phyloP scores from a whole-genome alignment of 2,888 invertebrate genomes.

The Rhagonycha lutea region DNA sequence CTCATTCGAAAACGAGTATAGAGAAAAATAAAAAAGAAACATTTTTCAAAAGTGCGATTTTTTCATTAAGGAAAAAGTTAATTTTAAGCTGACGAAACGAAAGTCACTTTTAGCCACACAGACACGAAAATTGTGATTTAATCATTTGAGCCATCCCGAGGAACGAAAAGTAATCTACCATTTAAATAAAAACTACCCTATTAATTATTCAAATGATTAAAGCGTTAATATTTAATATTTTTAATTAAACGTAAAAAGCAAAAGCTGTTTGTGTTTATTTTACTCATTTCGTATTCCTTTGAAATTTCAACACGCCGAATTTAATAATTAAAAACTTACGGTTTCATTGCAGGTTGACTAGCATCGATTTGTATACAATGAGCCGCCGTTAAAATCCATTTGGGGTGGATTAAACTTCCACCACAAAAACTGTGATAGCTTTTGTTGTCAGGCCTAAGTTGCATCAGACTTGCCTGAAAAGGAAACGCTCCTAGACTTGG shows the following conservation, averaged over 20 bases:
- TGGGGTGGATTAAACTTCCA: conserved; percentile 52
- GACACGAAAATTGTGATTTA: not conserved
- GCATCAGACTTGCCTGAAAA: conserved; percentile 50
- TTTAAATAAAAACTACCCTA: not conserved
- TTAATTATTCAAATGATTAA: not conserved
- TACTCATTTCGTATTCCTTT: not conserved
- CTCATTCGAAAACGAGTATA: not conserved
- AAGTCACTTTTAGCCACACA: no score
- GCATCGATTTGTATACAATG: conserved; percentile 51
- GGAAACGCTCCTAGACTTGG: conserved; percentile 48
- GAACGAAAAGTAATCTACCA: not conserved
- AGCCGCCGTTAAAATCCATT: conserved; percentile 52
- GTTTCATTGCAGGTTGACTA: conserved; percentile 40
- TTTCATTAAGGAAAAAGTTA: not conserved
- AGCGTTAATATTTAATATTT: not conserved
- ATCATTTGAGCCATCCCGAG: not conserved
- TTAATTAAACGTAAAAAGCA: not conserved
- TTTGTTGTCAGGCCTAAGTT: conserved; percentile 36
- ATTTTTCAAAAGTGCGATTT: not conserved
- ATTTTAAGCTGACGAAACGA: not conserved
- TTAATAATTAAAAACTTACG: conserved; percentile 39
- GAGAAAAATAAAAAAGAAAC: not conserved
- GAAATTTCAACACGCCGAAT: not conserved
- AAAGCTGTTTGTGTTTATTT: not conserved
- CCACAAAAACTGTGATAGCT: conserved; percentile 50